Evolutionary conservation across 2,113 vertebrate genomes (phyloP).

Genomic region (Triplophysa siluroides): DNA sequence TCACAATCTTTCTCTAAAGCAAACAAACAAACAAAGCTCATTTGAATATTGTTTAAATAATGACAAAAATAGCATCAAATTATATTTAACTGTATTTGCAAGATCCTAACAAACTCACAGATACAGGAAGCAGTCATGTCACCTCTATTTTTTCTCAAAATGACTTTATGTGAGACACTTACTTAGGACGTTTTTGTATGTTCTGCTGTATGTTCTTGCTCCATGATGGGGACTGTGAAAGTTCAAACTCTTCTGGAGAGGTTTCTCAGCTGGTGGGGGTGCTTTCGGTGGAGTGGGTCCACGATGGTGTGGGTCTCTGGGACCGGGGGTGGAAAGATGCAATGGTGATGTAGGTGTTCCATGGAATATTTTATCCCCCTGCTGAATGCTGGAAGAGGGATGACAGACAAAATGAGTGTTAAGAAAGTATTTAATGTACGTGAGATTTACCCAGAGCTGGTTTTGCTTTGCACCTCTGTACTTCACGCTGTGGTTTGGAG

Average conservation of each 20-base stretch:
- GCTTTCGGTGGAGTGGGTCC: constrained; percentile 47
- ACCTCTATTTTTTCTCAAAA: neutral
- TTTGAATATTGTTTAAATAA: neutral
- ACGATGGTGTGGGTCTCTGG: constrained; percentile 58
- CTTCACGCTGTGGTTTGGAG: constrained; percentile 76
- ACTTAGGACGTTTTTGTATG: constrained; percentile 79
- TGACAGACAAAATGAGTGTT: too few relatives aligned
- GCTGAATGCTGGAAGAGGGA: constrained; percentile 68
- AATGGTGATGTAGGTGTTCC: constrained; percentile 69
- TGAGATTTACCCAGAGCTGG: too few relatives aligned
- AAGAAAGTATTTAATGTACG: too few relatives aligned
- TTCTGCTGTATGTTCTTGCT: constrained; percentile 70
- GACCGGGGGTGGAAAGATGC: constrained; percentile 61
- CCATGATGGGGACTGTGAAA: constrained; percentile 58
- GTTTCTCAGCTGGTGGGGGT: constrained; percentile 55
- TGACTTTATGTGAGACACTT: constrained; percentile 57
- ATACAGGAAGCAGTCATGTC: neutral
- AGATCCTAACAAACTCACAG: neutral
- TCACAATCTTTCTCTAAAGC: constrained; percentile 84
- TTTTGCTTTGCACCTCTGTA: constrained; percentile 64
- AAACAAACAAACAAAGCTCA: neutral
- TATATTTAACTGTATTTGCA: too few relatives aligned
- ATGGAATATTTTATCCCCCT: constrained; percentile 78
- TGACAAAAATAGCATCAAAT: neutral
- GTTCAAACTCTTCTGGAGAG: constrained; percentile 69